phyloP scores from a whole-genome alignment of 1,140 invertebrate genomes.

The Eumeta japonica region DNA sequence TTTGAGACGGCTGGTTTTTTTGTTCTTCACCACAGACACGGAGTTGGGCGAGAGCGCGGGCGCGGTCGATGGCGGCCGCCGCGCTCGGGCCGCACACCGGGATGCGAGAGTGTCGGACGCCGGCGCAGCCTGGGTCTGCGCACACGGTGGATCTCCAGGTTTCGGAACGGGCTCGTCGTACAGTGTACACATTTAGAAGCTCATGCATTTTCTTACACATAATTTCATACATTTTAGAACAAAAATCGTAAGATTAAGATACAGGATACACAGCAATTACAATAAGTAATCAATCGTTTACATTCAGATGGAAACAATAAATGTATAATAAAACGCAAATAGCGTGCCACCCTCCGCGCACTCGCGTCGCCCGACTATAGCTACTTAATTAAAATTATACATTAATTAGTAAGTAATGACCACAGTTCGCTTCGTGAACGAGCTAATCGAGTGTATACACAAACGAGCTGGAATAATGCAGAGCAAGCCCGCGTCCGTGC shows the following conservation, averaged over 20 bases:
- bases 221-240: slow-evolving; percentile 33
- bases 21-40: too few relatives aligned
- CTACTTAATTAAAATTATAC: not conserved
- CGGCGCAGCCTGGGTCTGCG: too few relatives aligned
- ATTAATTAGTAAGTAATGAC: slow-evolving; percentile 1
- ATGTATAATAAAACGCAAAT: slow-evolving; percentile 55
- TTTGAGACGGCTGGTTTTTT: slow-evolving; percentile 15
- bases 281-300: too few relatives aligned
- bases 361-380: not conserved
- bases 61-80: too few relatives aligned
- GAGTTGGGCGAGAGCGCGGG: too few relatives aligned
- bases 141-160: too few relatives aligned
- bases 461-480: not conserved
- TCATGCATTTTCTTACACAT: slow-evolving; percentile 33
- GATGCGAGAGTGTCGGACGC: too few relatives aligned
- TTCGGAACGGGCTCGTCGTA: too few relatives aligned
- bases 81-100: too few relatives aligned
- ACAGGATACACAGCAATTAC: slow-evolving; percentile 28
- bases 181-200: slow-evolving; percentile 20
- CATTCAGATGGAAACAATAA: slow-evolving; percentile 51
- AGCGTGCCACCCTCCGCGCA: not conserved
- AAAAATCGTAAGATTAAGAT: slow-evolving; percentile 38
- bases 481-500: too few relatives aligned
- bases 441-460: slow-evolving; percentile 10
- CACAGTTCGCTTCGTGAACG: slow-evolving; percentile 13